Evolutionary conservation across 2,888 invertebrate genomes (phyloP).

Genomic region (Himalopsyche japonica): DNA sequence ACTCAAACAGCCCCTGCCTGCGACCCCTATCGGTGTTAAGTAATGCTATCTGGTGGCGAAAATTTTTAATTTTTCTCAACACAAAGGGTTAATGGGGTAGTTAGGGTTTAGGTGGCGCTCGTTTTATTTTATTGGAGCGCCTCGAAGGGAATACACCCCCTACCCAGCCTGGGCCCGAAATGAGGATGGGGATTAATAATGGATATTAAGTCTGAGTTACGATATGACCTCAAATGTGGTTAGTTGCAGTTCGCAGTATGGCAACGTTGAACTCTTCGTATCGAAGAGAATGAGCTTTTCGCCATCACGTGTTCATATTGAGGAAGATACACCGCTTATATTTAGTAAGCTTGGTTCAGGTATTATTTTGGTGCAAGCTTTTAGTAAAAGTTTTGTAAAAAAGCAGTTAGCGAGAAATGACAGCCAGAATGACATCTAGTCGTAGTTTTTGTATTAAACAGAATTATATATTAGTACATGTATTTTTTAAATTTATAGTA

Average conservation of each 20-base stretch:
- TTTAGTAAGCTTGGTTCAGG: no score
- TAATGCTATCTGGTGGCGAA: slow-evolving; percentile 30
- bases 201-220: slow-evolving; percentile 41
- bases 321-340: background rate
- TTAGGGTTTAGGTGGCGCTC: slow-evolving; percentile 34
- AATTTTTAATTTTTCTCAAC: slow-evolving; percentile 40
- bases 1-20: background rate
- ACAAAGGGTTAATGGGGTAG: slow-evolving; percentile 40
- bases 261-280: background rate
- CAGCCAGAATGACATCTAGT: no score
- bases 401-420: no score
- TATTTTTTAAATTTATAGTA: no score
- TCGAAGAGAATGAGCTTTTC: background rate
- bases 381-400: no score
- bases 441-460: no score
- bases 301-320: background rate
- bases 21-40: background rate
- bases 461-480: no score
- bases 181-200: slow-evolving; percentile 39
- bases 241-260: slow-evolving; percentile 17
- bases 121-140: slow-evolving; percentile 34
- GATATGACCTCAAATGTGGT: slow-evolving; percentile 40
- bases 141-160: background rate
- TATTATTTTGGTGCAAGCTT: no score
- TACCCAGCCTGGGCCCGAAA: background rate